These are phyloP conservation scores for Pagetopsis macropterus DNA, from an alignment of 2,797 vertebrate genomes.

Conservation along the genomic window DNA sequence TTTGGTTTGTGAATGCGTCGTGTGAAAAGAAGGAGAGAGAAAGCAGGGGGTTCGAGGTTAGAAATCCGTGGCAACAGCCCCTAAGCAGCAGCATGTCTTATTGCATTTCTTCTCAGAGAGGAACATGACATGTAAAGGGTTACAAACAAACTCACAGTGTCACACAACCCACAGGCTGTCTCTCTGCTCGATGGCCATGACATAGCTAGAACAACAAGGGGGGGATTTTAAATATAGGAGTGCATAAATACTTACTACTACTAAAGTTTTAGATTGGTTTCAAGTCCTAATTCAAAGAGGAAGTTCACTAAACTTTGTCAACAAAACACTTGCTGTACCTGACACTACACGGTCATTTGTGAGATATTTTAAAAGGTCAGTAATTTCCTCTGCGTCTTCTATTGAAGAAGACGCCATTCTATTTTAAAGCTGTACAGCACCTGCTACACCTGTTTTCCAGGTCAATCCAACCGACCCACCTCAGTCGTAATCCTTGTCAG, in stretches of 20 bases:
- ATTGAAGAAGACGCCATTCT: neutral
- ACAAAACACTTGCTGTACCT: slow-evolving; percentile 9
- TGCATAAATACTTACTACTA: neutral
- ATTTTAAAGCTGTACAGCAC: neutral
- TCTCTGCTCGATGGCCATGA: slow-evolving; percentile 7
- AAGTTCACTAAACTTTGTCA: slow-evolving; percentile 7
- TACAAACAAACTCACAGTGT: slow-evolving; percentile 26
- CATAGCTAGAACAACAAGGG: slow-evolving; percentile 3
- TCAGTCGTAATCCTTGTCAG: slow-evolving; percentile 26
- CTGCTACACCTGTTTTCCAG: slow-evolving; percentile 68
- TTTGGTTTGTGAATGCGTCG: slow-evolving; percentile 3
- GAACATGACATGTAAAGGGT: slow-evolving; percentile 52
- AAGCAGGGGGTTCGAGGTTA: slow-evolving; percentile 24
- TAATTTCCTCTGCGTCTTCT: neutral
- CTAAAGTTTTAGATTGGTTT: neutral
- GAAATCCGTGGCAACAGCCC: slow-evolving; percentile 59
- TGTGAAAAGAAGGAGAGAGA: slow-evolving; percentile 4
- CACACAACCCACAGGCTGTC: slow-evolving; percentile 19
- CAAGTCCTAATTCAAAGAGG: neutral
- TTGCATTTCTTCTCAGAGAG: slow-evolving; percentile 49
- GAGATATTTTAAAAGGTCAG: slow-evolving; percentile 13
- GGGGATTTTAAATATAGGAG: neutral
- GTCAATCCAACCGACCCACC: slow-evolving; percentile 42
- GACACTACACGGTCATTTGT: slow-evolving; percentile 13
- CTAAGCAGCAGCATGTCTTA: slow-evolving; percentile 45